A percentile compares a stretch with the other conserved stretches of the same genome.
Conservation (phyloP, 2,113 vertebrate species). For the Numenius arquata region DNA sequence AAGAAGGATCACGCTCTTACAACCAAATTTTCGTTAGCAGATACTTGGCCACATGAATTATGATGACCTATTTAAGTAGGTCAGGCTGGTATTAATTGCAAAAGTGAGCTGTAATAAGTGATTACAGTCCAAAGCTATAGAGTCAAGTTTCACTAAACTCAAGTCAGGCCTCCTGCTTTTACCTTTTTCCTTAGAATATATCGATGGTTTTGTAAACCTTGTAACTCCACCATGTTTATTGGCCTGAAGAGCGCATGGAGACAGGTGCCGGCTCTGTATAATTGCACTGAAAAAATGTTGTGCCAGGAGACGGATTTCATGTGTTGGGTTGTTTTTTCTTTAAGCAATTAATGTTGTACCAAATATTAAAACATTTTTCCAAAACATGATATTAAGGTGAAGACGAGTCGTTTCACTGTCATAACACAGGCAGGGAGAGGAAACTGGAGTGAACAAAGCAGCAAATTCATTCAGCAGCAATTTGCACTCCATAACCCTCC, state of each 20-base stretch:
- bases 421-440: not conserved
- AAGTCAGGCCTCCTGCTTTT: not conserved
- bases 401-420: conserved; percentile 3
- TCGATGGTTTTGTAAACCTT: rapidly evolving
- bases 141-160: not conserved
- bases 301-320: not conserved
- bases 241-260: rapidly evolving
- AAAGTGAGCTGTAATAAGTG: not conserved
- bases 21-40: not conserved
- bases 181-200: not conserved
- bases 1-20: not conserved
- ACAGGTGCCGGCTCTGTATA: not conserved
- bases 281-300: not conserved
- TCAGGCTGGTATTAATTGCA: not conserved
- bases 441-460: not conserved
- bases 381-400: not conserved
- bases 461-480: not conserved
- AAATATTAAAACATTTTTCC: not conserved
- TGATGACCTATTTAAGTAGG: not conserved
- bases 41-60: not conserved
- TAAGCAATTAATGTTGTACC: not conserved
- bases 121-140: not conserved
- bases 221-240: not conserved
- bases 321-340: not conserved
- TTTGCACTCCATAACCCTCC: not conserved